These are phyloP conservation scores for Cromileptes altivelis DNA, from an alignment of 2,113 vertebrate genomes.

Conservation along the genomic window DNA sequence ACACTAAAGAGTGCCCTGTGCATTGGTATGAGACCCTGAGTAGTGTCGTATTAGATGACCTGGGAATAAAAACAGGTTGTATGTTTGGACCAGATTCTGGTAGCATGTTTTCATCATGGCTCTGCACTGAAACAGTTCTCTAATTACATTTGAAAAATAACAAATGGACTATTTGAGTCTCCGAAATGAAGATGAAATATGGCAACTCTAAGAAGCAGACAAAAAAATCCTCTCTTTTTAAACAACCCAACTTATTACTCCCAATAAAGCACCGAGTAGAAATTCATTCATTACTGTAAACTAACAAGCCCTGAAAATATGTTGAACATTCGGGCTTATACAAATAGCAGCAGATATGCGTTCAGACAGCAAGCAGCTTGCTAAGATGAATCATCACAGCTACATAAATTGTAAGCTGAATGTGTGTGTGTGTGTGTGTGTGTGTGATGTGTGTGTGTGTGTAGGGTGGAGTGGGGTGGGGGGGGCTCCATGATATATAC, in stretches of 20 bases:
- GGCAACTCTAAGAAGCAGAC: neutral
- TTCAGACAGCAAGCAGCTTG: slow-evolving; percentile 21
- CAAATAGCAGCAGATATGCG: slow-evolving; percentile 26
- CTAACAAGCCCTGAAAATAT: slow-evolving; percentile 43
- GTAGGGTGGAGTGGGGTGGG: neutral
- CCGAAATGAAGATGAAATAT: slow-evolving; percentile 22
- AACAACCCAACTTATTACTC: slow-evolving; percentile 13
- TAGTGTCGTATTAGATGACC: no score
- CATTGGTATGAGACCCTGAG: no score
- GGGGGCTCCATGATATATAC: slow-evolving; percentile 5
- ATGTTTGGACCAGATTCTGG: neutral
- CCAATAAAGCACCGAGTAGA: slow-evolving; percentile 8
- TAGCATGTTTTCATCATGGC: neutral
- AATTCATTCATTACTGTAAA: slow-evolving; percentile 37
- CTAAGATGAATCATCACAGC: slow-evolving; percentile 41
- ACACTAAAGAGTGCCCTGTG: no score
- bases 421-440: slow-evolving; percentile 9
- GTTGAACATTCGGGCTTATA: slow-evolving; percentile 7
- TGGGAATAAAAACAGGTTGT: no score
- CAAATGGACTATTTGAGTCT: slow-evolving; percentile 12
- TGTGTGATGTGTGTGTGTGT: neutral
- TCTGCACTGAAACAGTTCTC: neutral
- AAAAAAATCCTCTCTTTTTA: slow-evolving; percentile 13
- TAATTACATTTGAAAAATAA: neutral
- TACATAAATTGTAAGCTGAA: slow-evolving; percentile 27